Evolutionary conservation across 2,888 invertebrate species (phyloP), one percentile per base, ranked within the genome.

Genomic region (Parnassius mnemosyne): DNA sequence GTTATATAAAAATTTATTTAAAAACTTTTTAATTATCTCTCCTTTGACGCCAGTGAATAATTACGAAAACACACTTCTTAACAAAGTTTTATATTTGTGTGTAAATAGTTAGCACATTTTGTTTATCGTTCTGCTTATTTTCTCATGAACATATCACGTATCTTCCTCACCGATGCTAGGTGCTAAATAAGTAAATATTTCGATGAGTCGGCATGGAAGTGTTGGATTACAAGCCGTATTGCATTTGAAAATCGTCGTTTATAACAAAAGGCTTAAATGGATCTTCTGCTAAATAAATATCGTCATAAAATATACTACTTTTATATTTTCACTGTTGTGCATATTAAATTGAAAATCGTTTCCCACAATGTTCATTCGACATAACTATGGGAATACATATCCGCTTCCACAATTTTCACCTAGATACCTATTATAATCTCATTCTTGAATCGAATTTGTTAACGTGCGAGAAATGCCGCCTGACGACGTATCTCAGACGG

Each of bases 381-480:
- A 47, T 53, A 52, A 50, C 10, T 67, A 67, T 67, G 64, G 69
- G 71, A 71, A 70, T 72, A 71, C 65, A 67, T 63, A 58, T 63
- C 63, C 65, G 66, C 71, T 66, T 71, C 72, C 69, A 75, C 75
- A 77, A 80, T 77, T 34, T 80, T 80, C 76, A 79, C 78, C 78
- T 78, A 77, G 69, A 72, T 79, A 61, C 60, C 58, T 77, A 80
- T 79, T 77, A 80, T 78, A 86, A 87, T 84, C 80, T 83, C 73
- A 81, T 81, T 85, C 79, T 78, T 78, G 75, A 80, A 87, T 87
- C 81, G 77, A 86, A 85, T 86, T 84, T 80, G 82, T 83, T 87
- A 85, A 84, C 80, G 81, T 82, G 84, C 80, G 80, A 85, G 81
- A 83, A 84, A 84, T 83, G 79, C 80, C 77, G 73, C 75, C 78